A percentile compares a stretch with the other conserved stretches of the same genome.
phyloP scores from a whole-genome alignment of 2,113 vertebrate species.

The Oreochromis niloticus region DNA sequence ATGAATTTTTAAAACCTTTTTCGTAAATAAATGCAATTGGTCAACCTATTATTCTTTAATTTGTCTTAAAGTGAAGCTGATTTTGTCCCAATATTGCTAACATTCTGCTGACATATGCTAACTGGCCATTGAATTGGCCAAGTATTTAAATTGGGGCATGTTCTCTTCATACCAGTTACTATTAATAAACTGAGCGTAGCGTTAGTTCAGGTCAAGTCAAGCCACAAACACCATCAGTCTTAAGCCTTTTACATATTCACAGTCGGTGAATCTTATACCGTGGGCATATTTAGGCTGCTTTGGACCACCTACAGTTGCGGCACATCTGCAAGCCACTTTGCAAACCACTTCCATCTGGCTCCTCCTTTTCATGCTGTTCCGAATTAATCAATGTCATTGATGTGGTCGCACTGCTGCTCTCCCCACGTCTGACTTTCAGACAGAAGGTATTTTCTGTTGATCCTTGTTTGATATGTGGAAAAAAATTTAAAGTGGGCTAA shows the following conservation, averaged over 20 bases:
- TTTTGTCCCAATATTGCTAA: background rate
- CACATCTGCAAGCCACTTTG: background rate
- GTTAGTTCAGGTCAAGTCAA: background rate
- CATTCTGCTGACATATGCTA: background rate
- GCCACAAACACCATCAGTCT: background rate
- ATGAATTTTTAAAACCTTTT: background rate
- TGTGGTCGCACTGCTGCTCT: background rate
- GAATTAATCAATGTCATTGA: background rate
- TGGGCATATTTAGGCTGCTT: background rate
- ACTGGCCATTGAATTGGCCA: background rate
- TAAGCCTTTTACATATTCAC: background rate
- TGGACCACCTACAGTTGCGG: background rate
- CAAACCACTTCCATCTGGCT: background rate
- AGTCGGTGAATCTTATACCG: background rate
- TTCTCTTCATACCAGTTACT: background rate
- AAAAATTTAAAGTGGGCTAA: background rate
- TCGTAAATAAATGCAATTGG: background rate
- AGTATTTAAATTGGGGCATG: background rate
- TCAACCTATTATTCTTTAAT: background rate
- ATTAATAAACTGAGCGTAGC: background rate
- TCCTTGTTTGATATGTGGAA: background rate
- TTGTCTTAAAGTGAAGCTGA: background rate
- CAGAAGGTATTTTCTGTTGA: background rate
- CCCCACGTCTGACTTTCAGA: background rate
- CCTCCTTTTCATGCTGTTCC: background rate